These are phyloP conservation scores for Rhodinocichla rosea DNA, from an alignment of 2,113 vertebrate genomes.

Conservation along the genomic window DNA sequence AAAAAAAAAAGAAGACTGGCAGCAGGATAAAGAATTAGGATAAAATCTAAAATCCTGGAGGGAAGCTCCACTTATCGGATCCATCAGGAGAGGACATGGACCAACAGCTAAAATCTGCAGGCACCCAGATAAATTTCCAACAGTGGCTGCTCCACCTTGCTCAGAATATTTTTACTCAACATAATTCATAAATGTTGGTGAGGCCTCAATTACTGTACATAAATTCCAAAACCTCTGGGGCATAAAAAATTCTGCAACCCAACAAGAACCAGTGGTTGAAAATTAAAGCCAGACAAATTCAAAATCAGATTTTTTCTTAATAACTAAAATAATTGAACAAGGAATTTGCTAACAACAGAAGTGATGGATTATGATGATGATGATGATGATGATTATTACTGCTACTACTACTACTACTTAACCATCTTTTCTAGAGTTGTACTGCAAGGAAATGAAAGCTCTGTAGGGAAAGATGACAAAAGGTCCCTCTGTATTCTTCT, in stretches of 20 bases:
- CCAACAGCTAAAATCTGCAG: neutral
- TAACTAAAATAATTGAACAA: neutral
- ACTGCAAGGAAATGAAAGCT: neutral
- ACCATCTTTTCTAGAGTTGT: neutral
- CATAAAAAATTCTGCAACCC: constrained; percentile 2
- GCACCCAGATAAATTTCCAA: neutral
- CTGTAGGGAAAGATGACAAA: neutral
- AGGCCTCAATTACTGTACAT: neutral
- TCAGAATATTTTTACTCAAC: neutral
- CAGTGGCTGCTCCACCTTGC: neutral
- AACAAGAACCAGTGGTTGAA: neutral
- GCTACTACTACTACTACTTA: neutral
- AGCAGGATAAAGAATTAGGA: neutral
- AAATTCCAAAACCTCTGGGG: neutral
- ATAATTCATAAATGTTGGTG: neutral
- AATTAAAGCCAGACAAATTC: constrained; percentile 4
- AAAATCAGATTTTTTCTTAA: neutral
- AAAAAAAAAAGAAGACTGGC: neutral
- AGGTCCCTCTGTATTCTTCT: neutral
- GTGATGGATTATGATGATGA: neutral
- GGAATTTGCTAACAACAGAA: neutral
- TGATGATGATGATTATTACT: neutral
- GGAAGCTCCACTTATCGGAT: neutral
- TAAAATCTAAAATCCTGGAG: neutral
- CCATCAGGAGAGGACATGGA: neutral